A percentile compares a stretch with the other conserved stretches of the same genome.
phyloP scores from a whole-genome alignment of 2,113 vertebrate species.

The Meriones unguiculatus region DNA sequence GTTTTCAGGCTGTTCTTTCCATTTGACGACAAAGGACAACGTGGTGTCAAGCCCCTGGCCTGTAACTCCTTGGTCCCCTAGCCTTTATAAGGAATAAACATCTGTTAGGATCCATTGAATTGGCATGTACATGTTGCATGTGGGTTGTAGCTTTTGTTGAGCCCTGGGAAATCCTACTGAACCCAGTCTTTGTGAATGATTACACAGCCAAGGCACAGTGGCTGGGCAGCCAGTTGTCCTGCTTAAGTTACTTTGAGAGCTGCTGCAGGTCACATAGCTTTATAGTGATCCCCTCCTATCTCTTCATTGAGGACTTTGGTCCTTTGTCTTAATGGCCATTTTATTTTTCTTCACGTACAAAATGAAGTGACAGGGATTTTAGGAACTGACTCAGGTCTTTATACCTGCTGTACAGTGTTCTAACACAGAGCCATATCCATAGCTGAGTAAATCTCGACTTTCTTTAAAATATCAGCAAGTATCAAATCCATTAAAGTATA shows the following conservation, averaged over 20 bases:
- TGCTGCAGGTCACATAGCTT: neutral
- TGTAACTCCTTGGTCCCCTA: neutral
- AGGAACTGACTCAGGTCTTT: neutral
- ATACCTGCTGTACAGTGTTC: neutral
- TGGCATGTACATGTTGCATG: neutral
- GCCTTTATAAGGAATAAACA: conserved; percentile 16
- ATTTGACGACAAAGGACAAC: conserved; percentile 20
- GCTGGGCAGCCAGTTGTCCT: conserved; percentile 9
- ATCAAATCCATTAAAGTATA: conserved; percentile 53
- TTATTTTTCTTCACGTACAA: conserved; percentile 7
- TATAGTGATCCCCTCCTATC: neutral
- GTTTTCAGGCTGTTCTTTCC: neutral
- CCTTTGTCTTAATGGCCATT: neutral
- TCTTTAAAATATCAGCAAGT: conserved; percentile 55
- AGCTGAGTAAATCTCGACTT: neutral
- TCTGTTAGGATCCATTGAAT: neutral
- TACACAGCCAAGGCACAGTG: neutral
- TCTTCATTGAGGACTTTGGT: conserved; percentile 5
- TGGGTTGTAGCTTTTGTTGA: neutral
- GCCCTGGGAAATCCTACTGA: conserved; percentile 9
- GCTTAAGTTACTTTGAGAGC: neutral
- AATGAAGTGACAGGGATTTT: conserved; percentile 45
- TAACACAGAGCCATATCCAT: neutral
- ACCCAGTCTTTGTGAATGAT: neutral
- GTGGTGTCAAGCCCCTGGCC: neutral